phyloP scores from a whole-genome alignment of 2,113 vertebrate genomes.

The Lophochroa leadbeateri region DNA sequence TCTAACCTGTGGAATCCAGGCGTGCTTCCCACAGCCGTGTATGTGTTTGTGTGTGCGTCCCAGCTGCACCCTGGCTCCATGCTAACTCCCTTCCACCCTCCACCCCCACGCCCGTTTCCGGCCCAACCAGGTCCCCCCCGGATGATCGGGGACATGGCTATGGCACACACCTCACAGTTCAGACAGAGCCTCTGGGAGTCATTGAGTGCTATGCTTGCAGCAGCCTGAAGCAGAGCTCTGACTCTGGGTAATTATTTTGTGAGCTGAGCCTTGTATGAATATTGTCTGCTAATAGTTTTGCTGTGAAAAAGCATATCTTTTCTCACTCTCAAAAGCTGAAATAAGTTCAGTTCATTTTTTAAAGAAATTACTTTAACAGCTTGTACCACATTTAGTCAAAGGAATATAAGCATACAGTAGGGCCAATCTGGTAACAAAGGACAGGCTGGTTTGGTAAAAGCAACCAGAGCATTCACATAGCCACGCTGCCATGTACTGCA shows the following conservation, averaged over 20 bases:
- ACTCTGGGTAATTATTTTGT: background rate
- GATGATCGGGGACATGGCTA: background rate
- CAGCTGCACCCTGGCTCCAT: slow-evolving; percentile 14
- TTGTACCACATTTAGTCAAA: background rate
- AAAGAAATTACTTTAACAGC: slow-evolving; percentile 33
- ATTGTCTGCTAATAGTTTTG: background rate
- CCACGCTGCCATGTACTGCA: background rate
- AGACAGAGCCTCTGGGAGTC: slow-evolving; percentile 23
- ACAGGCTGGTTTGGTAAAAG: background rate
- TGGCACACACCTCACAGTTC: background rate
- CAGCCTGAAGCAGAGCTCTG: slow-evolving; percentile 28
- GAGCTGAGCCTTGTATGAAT: background rate
- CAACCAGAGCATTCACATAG: background rate
- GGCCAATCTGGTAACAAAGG: background rate
- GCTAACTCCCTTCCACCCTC: background rate
- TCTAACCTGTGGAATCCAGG: background rate
- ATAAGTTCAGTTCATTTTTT: background rate
- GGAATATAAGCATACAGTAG: background rate
- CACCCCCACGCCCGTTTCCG: background rate
- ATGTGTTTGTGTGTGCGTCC: background rate
- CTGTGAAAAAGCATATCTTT: background rate
- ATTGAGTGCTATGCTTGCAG: background rate
- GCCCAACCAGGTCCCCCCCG: background rate
- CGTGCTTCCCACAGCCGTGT: background rate
- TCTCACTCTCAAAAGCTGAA: background rate